phyloP scores from a whole-genome alignment of 2,113 vertebrate genomes.

The Thalassoma bifasciatum region DNA sequence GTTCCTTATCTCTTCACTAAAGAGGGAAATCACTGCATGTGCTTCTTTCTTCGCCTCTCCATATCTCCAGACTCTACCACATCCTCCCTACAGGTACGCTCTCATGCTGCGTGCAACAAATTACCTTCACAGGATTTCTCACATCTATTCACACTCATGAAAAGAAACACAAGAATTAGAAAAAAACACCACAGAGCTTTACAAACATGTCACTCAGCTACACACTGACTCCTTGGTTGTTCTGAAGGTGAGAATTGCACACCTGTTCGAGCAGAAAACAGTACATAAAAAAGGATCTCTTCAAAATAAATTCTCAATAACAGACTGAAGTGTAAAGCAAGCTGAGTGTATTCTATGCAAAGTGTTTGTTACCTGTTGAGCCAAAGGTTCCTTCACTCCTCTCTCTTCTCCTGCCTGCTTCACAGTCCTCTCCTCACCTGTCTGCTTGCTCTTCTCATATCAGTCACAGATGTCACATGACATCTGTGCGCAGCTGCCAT shows the following conservation, averaged over 20 bases:
- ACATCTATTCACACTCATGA: constrained; percentile 12
- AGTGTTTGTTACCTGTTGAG: constrained; percentile 51
- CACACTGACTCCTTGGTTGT: background rate
- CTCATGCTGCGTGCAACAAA: constrained; percentile 24
- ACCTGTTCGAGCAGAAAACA: constrained; percentile 17
- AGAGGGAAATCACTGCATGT: background rate
- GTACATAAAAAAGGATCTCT: background rate
- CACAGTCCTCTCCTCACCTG: background rate
- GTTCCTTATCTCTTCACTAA: background rate
- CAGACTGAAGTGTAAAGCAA: background rate
- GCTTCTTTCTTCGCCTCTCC: background rate
- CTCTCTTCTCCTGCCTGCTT: constrained; percentile 6
- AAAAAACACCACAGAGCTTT: background rate
- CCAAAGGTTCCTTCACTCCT: constrained; percentile 4
- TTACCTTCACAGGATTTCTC: constrained; percentile 29
- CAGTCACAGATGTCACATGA: background rate
- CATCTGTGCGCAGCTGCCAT: constrained; percentile 50
- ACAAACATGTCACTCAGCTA: background rate
- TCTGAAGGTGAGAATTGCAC: constrained; percentile 45
- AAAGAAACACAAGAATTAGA: background rate
- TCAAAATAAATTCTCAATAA: background rate
- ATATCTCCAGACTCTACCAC: background rate
- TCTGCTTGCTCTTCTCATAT: background rate
- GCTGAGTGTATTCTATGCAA: background rate
- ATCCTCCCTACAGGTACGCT: background rate